Base-by-base conservation (phyloP, 2,797 vertebrate genomes). In the Sebastes kiyomatsui region DNA sequence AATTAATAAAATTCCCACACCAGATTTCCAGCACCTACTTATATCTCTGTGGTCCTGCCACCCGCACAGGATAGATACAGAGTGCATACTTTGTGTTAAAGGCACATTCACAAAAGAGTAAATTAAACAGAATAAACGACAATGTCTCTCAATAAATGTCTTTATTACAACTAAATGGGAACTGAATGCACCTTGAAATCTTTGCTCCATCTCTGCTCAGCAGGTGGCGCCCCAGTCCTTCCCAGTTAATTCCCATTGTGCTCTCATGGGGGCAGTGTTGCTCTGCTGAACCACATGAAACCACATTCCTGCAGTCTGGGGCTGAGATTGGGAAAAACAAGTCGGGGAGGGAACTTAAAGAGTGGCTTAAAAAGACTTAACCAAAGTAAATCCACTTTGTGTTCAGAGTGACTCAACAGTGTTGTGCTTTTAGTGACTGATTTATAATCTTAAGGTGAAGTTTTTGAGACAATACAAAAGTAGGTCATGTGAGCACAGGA, bases 211-310 rank as follows among this genome's bases (percentile, higher is more conserved):
- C 33, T 82, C n/a, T 14, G 55, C 58, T 30, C 93, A 85, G 89
- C 92, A 94, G 93, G 80, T 33, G 92, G 90, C 90, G 88, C 89
- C 20, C 10, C 2, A 4, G 32, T 28, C 23, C 42, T 2, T 2
- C 13, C 4, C 61, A 1, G 0, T 2, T 78, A 38, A 6, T 88
- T 55, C 81, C 8, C 1, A 0, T 0, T 33, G 32, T 30, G 46
- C 49, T 61, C 95, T 81, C 84, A 58, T 52, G 95, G 92, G 93
- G 95, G 94, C 95, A 93, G 88, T 93, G 81, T 95, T 93, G 90
- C 75, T 86, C 90, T 33, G 90, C 82, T 69, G 72, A 66, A 22
- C 33, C 55, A 5, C 67, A 30, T 9, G 30, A 23, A 70, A 25
- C 54, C 70, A 75, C 93, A 95, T 96, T 96, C 94, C 93, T 92